phyloP scores from a whole-genome alignment of 2,888 invertebrate genomes.

The Meganola albula region DNA sequence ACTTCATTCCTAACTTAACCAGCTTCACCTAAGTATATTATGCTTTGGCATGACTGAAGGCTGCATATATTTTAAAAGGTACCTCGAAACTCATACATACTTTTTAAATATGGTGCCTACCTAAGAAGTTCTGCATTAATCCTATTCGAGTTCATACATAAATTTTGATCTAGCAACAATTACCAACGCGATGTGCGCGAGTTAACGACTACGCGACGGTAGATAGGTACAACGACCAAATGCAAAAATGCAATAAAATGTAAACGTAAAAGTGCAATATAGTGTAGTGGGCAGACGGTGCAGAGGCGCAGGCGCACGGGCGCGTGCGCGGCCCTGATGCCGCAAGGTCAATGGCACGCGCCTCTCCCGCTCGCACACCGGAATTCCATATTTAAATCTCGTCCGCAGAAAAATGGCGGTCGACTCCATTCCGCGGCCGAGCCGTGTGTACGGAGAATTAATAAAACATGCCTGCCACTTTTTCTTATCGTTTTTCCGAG shows the following conservation, averaged over 20 bases:
- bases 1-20: too few relatives aligned
- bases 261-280: constrained; percentile 43
- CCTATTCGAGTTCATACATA: too few relatives aligned
- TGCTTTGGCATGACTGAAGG: too few relatives aligned
- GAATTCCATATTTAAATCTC: constrained; percentile 79
- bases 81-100: too few relatives aligned
- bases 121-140: too few relatives aligned
- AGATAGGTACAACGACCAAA: constrained; percentile 18
- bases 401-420: constrained; percentile 78
- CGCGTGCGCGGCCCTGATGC: constrained; percentile 65
- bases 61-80: too few relatives aligned
- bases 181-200: too few relatives aligned
- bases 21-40: too few relatives aligned
- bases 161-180: too few relatives aligned
- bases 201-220: too few relatives aligned
- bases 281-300: constrained; percentile 35
- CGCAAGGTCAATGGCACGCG: constrained; percentile 76
- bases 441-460: constrained; percentile 71
- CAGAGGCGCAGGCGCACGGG: constrained; percentile 39
- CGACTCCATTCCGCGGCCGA: constrained; percentile 65
- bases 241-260: constrained; percentile 34
- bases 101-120: too few relatives aligned
- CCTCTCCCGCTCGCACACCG: constrained; percentile 76
- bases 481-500: constrained; percentile 62
- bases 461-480: constrained; percentile 70